Base-by-base conservation (phyloP, 2,888 invertebrate genomes). In the Frankliniella fusca region DNA sequence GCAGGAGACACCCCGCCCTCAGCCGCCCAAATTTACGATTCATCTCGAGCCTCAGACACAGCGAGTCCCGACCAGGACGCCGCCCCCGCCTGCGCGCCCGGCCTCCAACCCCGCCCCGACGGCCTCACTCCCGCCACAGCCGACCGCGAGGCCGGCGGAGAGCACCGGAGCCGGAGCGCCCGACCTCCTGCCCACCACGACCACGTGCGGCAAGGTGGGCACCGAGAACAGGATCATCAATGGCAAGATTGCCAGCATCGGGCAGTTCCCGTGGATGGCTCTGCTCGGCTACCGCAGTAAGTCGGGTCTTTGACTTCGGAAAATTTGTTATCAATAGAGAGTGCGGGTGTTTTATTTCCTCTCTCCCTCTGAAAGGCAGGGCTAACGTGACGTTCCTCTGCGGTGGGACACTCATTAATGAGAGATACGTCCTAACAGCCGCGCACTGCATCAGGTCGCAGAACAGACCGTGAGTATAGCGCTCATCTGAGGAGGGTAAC, bases 261-360 rank as follows among this genome's bases (percentile, higher is more conserved):
- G 84, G 18, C 83, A 85, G 82, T 85, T 83, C 50, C 85, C 85
- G 9, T 85, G 85, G 85, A 84, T 85, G 84, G 83, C 84, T 15
- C 83, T 84, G 9, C 82, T 85, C 20, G 84, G 82, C 54, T 83
- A 80, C 81, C 81, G 61, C 82, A 65, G 84, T 84, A 83, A 81
- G 70, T n/a, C 38, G 27, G n/a, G 50, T 18, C n/a, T 80, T 5
- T 54, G 54, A 18, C 54, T 9, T 54, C 54, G 18, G 54, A 18
- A 54, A 54, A 2, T 9, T 18, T 54, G 54, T 9, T 54, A 2
- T 18, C 12, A 15, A 18, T 12, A 15, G 54, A 9, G 2, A 12
- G 8, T 2, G 54, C 8, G 3, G 8, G 18, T 54, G 1, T 15
- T 54, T 54, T 54, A 9, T 2, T 15, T 54, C 54, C 8, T 2